Conservation (phyloP, 2,888 invertebrate genomes). For the Loripinus fragilis region DNA sequence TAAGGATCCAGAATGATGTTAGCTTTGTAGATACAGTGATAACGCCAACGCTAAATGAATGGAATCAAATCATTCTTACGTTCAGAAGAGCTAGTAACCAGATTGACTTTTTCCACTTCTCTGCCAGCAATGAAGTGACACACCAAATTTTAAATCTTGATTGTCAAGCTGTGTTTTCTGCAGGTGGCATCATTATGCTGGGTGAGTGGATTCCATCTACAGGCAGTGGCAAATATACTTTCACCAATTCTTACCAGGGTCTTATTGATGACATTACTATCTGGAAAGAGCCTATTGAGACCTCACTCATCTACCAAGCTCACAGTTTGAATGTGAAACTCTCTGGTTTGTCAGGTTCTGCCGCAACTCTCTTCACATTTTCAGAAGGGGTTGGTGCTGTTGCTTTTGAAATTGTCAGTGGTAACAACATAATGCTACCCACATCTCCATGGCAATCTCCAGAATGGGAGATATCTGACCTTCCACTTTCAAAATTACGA, state of each 20-base stretch:
- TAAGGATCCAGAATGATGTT: constrained; percentile 56
- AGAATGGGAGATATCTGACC: constrained; percentile 63
- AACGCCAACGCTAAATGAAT: constrained; percentile 44
- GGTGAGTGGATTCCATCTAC: constrained; percentile 69
- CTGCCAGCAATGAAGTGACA: constrained; percentile 52
- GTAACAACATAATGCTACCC: constrained; percentile 65
- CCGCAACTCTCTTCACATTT: constrained; percentile 63
- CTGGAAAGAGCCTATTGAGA: constrained; percentile 67
- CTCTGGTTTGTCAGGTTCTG: constrained; percentile 61
- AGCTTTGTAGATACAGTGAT: constrained; percentile 35
- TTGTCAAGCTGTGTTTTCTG: constrained; percentile 57
- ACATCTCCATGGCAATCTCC: constrained; percentile 71
- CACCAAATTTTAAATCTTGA: constrained; percentile 53
- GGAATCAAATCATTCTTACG: constrained; percentile 72
- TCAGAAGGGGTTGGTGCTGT: constrained; percentile 65
- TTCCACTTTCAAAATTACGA: constrained; percentile 52
- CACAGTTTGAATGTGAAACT: constrained; percentile 66
- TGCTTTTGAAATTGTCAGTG: constrained; percentile 62
- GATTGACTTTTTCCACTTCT: constrained; percentile 64
- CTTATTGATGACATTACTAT: constrained; percentile 67
- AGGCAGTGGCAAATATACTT: constrained; percentile 42
- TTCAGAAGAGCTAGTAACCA: constrained; percentile 43
- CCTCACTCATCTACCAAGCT: constrained; percentile 65
- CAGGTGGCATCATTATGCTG: constrained; percentile 63
- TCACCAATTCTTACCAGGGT: constrained; percentile 54